Percentiles rank a stretch among this genome's conserved stretches.
phyloP scores from a whole-genome alignment of 2,113 vertebrate species.

The Propithecus coquereli region DNA sequence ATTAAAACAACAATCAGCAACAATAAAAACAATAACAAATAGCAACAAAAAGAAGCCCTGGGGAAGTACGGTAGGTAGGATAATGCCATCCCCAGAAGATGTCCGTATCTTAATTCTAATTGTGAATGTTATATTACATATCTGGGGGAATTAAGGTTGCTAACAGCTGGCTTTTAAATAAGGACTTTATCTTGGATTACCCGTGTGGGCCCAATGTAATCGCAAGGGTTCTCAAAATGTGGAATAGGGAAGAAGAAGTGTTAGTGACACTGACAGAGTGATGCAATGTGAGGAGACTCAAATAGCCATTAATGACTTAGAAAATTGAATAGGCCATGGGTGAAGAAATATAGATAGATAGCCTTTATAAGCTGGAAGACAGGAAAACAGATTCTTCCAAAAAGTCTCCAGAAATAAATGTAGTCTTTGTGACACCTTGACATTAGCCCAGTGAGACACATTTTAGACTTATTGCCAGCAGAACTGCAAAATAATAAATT shows the following conservation, averaged over 20 bases:
- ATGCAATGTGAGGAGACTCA: neutral
- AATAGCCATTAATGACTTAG: neutral
- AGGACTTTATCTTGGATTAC: neutral
- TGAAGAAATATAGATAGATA: neutral
- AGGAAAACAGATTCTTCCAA: neutral
- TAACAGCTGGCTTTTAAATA: neutral
- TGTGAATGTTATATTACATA: neutral
- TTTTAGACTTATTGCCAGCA: too few species aligned
- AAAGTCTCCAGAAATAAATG: neutral
- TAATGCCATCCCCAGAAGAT: neutral
- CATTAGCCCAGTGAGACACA: neutral
- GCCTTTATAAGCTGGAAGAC: neutral
- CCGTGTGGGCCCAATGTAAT: neutral
- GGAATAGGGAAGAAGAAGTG: neutral
- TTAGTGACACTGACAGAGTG: neutral
- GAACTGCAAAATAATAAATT: too few species aligned
- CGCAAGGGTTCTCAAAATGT: neutral
- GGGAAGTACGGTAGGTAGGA: neutral
- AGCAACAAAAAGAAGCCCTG: neutral
- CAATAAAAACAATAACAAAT: neutral
- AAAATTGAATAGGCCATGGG: neutral
- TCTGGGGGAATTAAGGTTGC: neutral
- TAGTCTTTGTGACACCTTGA: neutral
- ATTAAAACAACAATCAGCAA: neutral
- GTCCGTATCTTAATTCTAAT: neutral